These are phyloP conservation scores for Chelidonichthys spinosus DNA, from an alignment of 2,797 vertebrate species.

Conservation along the genomic window DNA sequence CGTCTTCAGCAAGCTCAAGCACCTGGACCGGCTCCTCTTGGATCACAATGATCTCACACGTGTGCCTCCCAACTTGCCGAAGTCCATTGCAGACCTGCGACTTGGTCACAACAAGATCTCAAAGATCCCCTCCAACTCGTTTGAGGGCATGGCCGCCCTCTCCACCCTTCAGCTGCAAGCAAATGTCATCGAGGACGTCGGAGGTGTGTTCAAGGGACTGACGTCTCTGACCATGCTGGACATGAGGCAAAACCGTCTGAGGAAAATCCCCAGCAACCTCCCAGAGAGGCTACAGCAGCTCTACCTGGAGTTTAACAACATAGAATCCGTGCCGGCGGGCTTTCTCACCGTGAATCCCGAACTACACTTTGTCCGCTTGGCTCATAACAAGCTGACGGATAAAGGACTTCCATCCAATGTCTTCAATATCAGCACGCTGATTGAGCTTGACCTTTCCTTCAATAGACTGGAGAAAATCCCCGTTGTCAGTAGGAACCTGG, in stretches of 20 bases:
- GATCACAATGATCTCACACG: slow-evolving; percentile 92
- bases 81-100: slow-evolving; percentile 88
- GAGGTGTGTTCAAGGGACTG: slow-evolving; percentile 88
- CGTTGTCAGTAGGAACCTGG: slow-evolving; percentile 89
- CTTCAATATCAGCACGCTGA: slow-evolving; percentile 91
- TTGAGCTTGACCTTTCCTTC: slow-evolving; percentile 96
- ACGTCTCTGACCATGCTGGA: slow-evolving; percentile 90
- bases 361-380: slow-evolving; percentile 92
- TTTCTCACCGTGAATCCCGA: slow-evolving; percentile 85
- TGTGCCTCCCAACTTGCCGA: slow-evolving; percentile 89
- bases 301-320: slow-evolving; percentile 92
- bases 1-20: slow-evolving; percentile 89
- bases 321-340: slow-evolving; percentile 86
- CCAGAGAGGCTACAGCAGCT: slow-evolving; percentile 89
- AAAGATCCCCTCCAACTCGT: slow-evolving; percentile 82
- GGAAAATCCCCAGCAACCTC: slow-evolving; percentile 87
- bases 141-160: slow-evolving; percentile 88
- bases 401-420: slow-evolving; percentile 88
- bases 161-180: slow-evolving; percentile 87
- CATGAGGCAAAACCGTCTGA: slow-evolving; percentile 90
- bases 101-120: slow-evolving; percentile 91
- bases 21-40: slow-evolving; percentile 90
- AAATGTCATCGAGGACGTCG: slow-evolving; percentile 88
- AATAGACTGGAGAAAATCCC: slow-evolving; percentile 94
- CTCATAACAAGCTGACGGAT: slow-evolving; percentile 92